Conservation (phyloP, 2,113 vertebrate genomes). For the Dipodomys ordii region DNA sequence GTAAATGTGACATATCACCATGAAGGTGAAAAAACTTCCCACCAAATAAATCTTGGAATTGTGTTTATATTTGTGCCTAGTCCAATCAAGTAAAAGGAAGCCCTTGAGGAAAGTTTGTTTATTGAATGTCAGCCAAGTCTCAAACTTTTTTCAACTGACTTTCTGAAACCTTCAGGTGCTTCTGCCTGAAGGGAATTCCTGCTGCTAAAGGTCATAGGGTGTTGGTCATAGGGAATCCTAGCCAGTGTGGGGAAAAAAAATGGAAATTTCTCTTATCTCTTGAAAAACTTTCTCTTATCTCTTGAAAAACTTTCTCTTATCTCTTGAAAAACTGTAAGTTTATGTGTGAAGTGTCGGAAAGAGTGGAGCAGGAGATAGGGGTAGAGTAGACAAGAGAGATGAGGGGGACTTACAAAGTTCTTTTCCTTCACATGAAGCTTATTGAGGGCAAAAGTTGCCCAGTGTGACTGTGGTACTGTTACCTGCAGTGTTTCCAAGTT, state of each 20-base stretch:
- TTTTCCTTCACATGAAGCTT: background rate
- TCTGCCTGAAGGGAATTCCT: background rate
- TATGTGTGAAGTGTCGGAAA: background rate
- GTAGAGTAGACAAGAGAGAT: background rate
- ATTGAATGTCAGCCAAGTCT: background rate
- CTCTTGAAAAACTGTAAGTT: slow-evolving; percentile 50
- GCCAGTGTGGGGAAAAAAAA: background rate
- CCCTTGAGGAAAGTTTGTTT: slow-evolving; percentile 9
- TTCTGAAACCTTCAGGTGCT: background rate
- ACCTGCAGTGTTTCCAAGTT: background rate
- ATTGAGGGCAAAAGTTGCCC: background rate
- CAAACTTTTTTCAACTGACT: background rate
- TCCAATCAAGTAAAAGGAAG: background rate
- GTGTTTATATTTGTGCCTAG: background rate
- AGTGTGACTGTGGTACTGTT: background rate
- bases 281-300: background rate
- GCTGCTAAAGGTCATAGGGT: background rate
- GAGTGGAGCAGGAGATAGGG: background rate
- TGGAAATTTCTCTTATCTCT: background rate
- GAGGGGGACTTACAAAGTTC: background rate
- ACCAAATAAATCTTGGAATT: background rate
- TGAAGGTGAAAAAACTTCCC: background rate
- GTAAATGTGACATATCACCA: background rate
- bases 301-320: background rate
- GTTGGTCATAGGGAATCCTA: background rate